Conservation (phyloP, 1,140 invertebrate species). For the Cydia splendana region DNA sequence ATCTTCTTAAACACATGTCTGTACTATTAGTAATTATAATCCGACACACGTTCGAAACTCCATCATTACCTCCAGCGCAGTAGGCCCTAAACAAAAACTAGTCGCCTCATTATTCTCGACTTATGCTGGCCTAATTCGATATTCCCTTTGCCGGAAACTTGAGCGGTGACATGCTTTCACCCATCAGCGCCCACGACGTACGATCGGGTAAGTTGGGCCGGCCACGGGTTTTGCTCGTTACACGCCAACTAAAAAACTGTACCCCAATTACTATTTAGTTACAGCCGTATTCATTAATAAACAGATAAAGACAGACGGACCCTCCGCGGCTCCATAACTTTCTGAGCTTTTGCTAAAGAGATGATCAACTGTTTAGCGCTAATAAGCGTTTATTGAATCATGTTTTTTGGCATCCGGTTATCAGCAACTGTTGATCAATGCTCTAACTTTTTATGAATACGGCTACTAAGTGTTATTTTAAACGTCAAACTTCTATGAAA, state of each 20-base stretch:
- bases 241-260: not conserved
- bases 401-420: too few species aligned
- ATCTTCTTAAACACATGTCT: not conserved
- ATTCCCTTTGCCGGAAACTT: constrained; percentile 20
- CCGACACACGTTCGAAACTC: constrained; percentile 2
- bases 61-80: constrained; percentile 3
- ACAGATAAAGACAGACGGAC: too few species aligned
- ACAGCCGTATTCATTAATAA: too few species aligned
- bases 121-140: constrained; percentile 19
- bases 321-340: too few species aligned
- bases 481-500: too few species aligned
- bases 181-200: constrained; percentile 11
- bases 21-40: not conserved
- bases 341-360: too few species aligned
- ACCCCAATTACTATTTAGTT: not conserved
- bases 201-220: not conserved
- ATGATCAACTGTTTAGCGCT: too few species aligned
- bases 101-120: constrained; percentile 13
- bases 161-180: constrained; percentile 17
- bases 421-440: too few species aligned
- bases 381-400: too few species aligned
- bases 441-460: too few species aligned
- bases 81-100: constrained; percentile 14
- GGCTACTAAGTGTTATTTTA: too few species aligned
- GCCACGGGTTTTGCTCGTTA: constrained; percentile 15